Base-by-base conservation (phyloP, 2,888 invertebrate genomes). In the Aproaerema taeniolella region DNA sequence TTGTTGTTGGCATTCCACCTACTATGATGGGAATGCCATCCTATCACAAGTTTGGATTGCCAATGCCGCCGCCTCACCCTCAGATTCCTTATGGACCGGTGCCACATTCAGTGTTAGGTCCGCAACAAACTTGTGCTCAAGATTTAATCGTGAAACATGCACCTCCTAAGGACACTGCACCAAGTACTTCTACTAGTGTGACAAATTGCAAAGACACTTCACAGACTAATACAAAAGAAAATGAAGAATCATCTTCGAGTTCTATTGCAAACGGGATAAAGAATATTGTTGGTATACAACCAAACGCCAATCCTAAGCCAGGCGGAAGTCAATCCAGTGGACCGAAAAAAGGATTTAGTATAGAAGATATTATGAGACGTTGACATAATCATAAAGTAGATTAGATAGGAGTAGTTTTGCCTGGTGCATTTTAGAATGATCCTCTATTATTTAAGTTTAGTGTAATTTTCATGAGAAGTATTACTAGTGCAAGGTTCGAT, bases 331-430 rank as follows among this genome's bases (percentile, higher is more conserved):
- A 89, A 30, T 85, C 89, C 1, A 88, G 87, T 53, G 90, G 91
- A 7, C 89, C 93, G 52, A 92, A 93, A 61, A 94, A 94, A 64
- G 95, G 95, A 11, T 95, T 95, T 73, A 95, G 95, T 67, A 95
- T 95, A 85, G 95, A 95, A 64, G 95, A 95, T 56, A 95, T 95
- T 53, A 95, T 95, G 95, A 90, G 95, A 62, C 93, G 95, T 76
- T 94, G 88, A 89, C 66, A 17, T 47, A 44, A 42, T 24, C 36
- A 38, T 32, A 12, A 49, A n/a, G n/a, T n/a, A n/a, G n/a, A n/a
- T n/a, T n/a, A n/a, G n/a, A n/a, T 20, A 48, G 11, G 31, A 12
- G 8, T 12, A 12, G 8, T 20, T 20, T 20, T 20, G 8, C 20
- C 4, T 20, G 20, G 4, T 6, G 20, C 4, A 8, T 20, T 20